Conservation (phyloP, 1,140 invertebrate genomes). For the Artemia franciscana region DNA sequence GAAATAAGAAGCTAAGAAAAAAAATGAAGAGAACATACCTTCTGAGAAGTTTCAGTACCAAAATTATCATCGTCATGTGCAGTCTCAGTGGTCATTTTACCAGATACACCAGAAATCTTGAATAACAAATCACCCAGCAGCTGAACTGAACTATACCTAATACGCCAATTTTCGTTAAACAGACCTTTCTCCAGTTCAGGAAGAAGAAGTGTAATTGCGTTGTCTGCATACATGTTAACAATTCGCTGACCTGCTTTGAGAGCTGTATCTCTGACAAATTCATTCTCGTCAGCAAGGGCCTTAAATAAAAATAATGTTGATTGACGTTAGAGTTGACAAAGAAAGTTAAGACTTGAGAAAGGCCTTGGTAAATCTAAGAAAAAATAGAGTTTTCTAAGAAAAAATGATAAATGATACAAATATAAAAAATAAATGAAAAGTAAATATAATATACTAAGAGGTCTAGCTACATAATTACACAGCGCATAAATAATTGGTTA, state of each 20-base stretch:
- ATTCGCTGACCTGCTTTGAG: conserved; percentile 88
- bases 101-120: conserved; percentile 84
- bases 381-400: not conserved
- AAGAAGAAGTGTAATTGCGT: conserved; percentile 73
- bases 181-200: conserved; percentile 82
- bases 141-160: conserved; percentile 86
- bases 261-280: conserved; percentile 92
- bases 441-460: too few species aligned
- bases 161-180: conserved; percentile 96
- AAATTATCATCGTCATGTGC: conserved; percentile 97
- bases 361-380: not conserved
- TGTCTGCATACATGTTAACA: conserved; percentile 85
- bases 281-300: conserved; percentile 94
- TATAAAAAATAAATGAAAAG: too few species aligned
- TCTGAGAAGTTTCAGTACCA: conserved; percentile 85
- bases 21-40: conserved; percentile 15
- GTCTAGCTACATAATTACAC: too few species aligned
- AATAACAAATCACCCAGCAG: conserved; percentile 88
- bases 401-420: not conserved
- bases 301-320: conserved; percentile 16
- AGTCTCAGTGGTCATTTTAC: conserved; percentile 97
- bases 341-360: not conserved
- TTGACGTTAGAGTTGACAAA: not conserved
- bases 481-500: too few species aligned
- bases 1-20: not conserved